Evolutionary conservation across 2,888 invertebrate genomes (phyloP), one percentile per base, ranked within the genome.

Genomic region (Phlogophora meticulosa): DNA sequence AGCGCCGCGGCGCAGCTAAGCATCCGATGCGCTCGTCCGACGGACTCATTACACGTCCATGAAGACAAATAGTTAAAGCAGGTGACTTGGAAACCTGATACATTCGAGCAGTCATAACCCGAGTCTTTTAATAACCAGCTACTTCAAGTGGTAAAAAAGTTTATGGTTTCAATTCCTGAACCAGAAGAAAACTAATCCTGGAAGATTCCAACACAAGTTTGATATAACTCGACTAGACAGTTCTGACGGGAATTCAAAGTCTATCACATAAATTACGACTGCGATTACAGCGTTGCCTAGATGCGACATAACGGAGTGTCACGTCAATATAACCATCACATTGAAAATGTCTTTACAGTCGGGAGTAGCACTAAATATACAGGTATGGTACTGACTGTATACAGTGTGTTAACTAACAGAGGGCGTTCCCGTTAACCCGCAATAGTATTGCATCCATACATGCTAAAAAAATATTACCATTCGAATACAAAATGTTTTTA

Each of bases 281-380:
- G 7, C 32, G 42, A 34, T 34, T 10, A 20, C 20, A 11, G 32
- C n/a, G 34, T 40, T 28, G 52, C 22, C 28, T 13, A 11, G 22
- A 43, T 9, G 20, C 32, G 24, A 42, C 11, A 3, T 55, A 36
- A 38, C 61, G 64, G 64, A 24, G 13, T 34, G 28, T 17, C 43
- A 17, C 59, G 22, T 53, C 22, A 56, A 75, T 51, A 68, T 28
- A 36, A 51, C 15, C 34, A 76, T 70, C 34, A 49, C n/a, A 52
- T 43, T 24, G 59, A 34, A 53, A 76, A 72, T 43, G 38, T 70
- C 53, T 70, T 59, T n/a, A 59, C 34, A 43, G 48, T 36, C n/a
- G n/a, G n/a, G n/a, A 15, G 38, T 3, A 22, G 15, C 32, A 3
- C 5, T 24, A 34, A n/a, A 3, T 28, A 32, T 2, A 4, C 32